Conservation (phyloP, 2,888 invertebrate genomes). For the Lepidochitona cinerea region DNA sequence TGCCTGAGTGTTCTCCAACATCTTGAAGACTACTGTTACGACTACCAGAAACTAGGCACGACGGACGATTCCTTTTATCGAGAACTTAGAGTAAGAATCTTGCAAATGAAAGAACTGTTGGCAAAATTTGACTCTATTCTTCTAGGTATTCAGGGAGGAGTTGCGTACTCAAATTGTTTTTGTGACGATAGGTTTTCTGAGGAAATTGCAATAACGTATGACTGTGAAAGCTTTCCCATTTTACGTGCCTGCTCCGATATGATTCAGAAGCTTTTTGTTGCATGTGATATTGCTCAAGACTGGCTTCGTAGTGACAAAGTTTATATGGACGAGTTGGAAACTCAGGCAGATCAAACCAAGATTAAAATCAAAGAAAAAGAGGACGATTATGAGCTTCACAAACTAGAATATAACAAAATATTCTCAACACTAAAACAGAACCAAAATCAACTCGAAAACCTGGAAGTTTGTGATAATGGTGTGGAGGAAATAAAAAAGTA, state of each 20-base stretch:
- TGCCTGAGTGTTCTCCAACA: conserved; percentile 9
- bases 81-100: not conserved
- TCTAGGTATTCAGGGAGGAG: not conserved
- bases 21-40: conserved; percentile 16
- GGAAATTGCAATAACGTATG: conserved; percentile 13
- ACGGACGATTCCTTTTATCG: conserved; percentile 18
- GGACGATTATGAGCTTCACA: not conserved
- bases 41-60: conserved; percentile 15
- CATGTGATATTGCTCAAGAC: conserved; percentile 12
- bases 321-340: conserved; percentile 13
- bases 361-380: conserved; percentile 5
- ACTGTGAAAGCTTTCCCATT: conserved; percentile 15
- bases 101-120: conserved; percentile 3
- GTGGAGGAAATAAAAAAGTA: no score
- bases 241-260: conserved; percentile 13
- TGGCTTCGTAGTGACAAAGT: conserved; percentile 26
- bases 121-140: conserved; percentile 5
- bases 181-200: conserved; percentile 15
- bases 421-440: conserved; percentile 12
- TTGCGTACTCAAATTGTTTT: not conserved
- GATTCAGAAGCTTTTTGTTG: conserved; percentile 17
- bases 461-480: not conserved
- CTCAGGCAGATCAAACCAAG: conserved; percentile 11
- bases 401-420: conserved; percentile 3
- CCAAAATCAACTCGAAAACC: not conserved